Percentiles rank a stretch among this genome's conserved stretches.
phyloP scores from a whole-genome alignment of 2,888 invertebrate species.

The Ormyrus labotus region DNA sequence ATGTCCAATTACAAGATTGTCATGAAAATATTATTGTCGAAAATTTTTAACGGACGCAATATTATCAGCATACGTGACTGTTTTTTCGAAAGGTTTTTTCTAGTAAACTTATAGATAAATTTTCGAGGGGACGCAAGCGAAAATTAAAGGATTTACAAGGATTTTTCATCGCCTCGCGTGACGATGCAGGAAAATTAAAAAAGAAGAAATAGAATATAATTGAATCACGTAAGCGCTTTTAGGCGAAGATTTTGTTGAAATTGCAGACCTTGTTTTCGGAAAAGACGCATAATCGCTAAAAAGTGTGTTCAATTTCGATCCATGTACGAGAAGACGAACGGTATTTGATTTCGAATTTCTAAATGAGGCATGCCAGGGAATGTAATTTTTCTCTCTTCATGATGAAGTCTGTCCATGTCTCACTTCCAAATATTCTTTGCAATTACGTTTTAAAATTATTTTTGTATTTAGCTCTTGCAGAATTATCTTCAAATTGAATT shows the following conservation, averaged over 20 bases:
- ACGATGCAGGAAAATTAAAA: neutral
- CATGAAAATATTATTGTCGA: neutral
- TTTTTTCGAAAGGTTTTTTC: neutral
- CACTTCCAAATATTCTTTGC: neutral
- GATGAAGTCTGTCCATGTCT: slow-evolving; percentile 19
- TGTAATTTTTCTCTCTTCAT: slow-evolving; percentile 20
- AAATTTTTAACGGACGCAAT: neutral
- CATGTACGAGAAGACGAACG: neutral
- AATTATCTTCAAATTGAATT: slow-evolving; percentile 8
- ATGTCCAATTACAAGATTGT: slow-evolving; percentile 9
- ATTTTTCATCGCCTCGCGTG: slow-evolving; percentile 7
- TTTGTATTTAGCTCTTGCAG: neutral
- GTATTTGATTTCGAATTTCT: slow-evolving; percentile 20
- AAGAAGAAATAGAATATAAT: slow-evolving; percentile 6
- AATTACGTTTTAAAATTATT: neutral
- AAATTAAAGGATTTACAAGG: slow-evolving; percentile 22
- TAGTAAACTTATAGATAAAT: slow-evolving; percentile 7
- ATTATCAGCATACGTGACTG: neutral
- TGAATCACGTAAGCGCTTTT: neutral
- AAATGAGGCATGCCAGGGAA: slow-evolving; percentile 36
- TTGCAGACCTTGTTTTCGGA: slow-evolving; percentile 2
- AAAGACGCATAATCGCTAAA: slow-evolving; percentile 20
- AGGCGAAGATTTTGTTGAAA: slow-evolving; percentile 7
- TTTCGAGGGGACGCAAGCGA: neutral
- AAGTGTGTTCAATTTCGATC: slow-evolving; percentile 3